phyloP scores from a whole-genome alignment of 2,113 vertebrate species.

The Ptilonorhynchus violaceus region DNA sequence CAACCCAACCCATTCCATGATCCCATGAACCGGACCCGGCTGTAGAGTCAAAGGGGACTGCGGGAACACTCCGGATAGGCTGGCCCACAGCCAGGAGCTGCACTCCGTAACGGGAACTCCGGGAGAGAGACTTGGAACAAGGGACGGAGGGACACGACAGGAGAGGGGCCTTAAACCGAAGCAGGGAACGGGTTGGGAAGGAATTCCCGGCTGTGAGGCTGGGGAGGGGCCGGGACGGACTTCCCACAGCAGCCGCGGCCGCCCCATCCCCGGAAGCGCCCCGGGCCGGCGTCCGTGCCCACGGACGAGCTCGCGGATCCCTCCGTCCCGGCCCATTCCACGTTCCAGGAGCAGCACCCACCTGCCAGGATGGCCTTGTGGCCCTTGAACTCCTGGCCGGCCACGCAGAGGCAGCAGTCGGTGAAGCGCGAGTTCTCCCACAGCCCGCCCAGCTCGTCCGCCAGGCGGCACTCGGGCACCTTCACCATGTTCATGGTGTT shows the following conservation, averaged over 20 bases:
- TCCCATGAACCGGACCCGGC: not conserved
- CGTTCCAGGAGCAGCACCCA: conserved; percentile 30
- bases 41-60: not conserved
- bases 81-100: not conserved
- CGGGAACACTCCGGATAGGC: not conserved
- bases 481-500: conserved; percentile 96
- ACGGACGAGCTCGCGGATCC: not conserved
- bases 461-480: conserved; percentile 93
- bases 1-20: not conserved
- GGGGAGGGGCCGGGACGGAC: not conserved
- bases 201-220: not conserved
- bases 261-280: not conserved
- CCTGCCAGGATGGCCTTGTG: conserved; percentile 93
- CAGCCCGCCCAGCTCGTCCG: conserved; percentile 92
- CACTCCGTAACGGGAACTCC: not conserved
- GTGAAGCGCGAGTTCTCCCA: conserved; percentile 98
- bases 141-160: not conserved
- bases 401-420: conserved; percentile 94
- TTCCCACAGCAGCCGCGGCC: not conserved
- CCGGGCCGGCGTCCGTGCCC: not conserved
- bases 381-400: conserved; percentile 89
- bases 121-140: not conserved
- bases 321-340: not conserved
- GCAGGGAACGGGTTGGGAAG: not conserved
- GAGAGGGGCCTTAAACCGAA: not conserved